phyloP scores from a whole-genome alignment of 2,113 vertebrate species.

The Athene noctua region DNA sequence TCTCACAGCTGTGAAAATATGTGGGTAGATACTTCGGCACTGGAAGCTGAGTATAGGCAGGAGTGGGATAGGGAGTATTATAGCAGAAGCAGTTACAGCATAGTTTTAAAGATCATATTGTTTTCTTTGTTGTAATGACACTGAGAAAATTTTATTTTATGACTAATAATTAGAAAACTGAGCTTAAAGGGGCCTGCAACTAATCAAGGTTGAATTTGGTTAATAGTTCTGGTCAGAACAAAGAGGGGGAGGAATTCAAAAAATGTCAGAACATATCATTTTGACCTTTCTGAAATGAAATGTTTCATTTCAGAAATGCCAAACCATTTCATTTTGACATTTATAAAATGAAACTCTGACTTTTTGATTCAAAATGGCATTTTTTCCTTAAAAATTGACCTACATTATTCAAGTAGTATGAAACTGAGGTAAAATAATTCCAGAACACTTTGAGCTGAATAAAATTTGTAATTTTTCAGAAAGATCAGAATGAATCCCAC shows the following conservation, averaged over 20 bases:
- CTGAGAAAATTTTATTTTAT: not conserved
- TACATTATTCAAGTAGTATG: not conserved
- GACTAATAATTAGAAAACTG: not conserved
- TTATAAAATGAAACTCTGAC: slow-evolving; percentile 57
- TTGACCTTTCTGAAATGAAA: slow-evolving; percentile 62
- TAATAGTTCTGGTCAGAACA: slow-evolving; percentile 47
- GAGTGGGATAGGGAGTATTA: not conserved
- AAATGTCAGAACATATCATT: slow-evolving; percentile 59
- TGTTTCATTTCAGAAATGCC: slow-evolving; percentile 58
- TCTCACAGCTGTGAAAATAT: not conserved
- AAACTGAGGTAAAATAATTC: not conserved
- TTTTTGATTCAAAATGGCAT: slow-evolving; percentile 50
- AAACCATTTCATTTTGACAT: slow-evolving; percentile 60
- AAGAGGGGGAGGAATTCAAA: not conserved
- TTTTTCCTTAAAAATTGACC: slow-evolving; percentile 30
- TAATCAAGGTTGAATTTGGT: slow-evolving; percentile 43
- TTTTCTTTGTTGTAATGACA: not conserved
- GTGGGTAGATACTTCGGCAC: not conserved
- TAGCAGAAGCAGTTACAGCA: not conserved
- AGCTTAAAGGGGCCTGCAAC: slow-evolving; percentile 8
- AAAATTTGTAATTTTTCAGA: not conserved
- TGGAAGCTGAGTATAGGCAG: not conserved
- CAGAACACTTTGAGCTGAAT: not conserved
- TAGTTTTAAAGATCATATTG: not conserved
- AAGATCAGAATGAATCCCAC: not conserved